These are phyloP conservation scores for Axinella damicornis DNA, from an alignment of 37 sponge, comb jelly and placozoan species.

Conservation along the genomic window DNA sequence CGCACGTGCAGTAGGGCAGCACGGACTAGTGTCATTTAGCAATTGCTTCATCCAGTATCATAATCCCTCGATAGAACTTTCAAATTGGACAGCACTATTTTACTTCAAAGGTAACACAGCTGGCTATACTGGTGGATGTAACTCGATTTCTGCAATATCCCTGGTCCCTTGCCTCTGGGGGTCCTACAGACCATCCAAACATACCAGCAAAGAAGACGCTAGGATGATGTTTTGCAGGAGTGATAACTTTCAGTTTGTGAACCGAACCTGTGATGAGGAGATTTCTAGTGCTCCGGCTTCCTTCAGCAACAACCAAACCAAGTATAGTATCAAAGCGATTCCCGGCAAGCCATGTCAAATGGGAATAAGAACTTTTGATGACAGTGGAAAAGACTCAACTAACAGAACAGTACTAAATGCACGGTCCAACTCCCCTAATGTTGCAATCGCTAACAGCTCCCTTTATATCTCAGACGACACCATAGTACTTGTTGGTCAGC, in stretches of 20 bases:
- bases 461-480: background rate
- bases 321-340: background rate
- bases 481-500: background rate
- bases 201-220: too few relatives aligned
- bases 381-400: constrained; percentile 1
- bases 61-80: background rate
- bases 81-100: background rate
- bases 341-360: background rate
- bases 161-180: constrained; percentile 19
- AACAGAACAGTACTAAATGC: background rate
- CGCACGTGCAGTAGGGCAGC: constrained; percentile 3
- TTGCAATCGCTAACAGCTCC: background rate
- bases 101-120: constrained; percentile 24
- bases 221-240: background rate
- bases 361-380: background rate
- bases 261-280: background rate
- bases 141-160: constrained; percentile 33
- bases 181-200: background rate
- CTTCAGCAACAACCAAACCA: background rate
- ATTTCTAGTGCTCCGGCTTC: constrained; percentile 5
- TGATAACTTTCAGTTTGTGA: constrained; percentile 10
- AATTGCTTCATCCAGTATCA: constrained; percentile 21
- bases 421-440: background rate
- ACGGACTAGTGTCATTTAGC: background rate
- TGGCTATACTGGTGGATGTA: background rate